Conservation (phyloP, 1,140 invertebrate species). For the Caenorhabditis tropicalis region DNA sequence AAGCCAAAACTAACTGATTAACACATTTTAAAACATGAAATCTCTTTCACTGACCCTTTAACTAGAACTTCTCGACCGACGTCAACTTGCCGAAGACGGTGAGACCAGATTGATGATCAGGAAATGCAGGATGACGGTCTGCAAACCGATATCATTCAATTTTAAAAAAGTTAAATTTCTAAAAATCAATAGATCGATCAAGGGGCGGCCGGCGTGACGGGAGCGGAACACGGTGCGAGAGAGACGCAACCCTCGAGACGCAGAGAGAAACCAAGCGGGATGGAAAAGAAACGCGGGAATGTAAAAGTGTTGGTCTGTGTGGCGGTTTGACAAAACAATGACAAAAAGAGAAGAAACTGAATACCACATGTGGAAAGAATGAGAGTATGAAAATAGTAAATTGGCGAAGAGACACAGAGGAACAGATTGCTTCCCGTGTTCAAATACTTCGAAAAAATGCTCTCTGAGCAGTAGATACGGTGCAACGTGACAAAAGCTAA, state of each 20-base stretch:
- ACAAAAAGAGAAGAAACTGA: constrained; percentile 50
- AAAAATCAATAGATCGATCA: not conserved
- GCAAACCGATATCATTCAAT: not conserved
- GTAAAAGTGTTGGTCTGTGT: constrained; percentile 47
- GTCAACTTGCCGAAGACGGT: not conserved
- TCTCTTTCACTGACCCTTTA: not conserved
- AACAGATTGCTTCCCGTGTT: constrained; percentile 42
- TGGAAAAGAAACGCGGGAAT: constrained; percentile 31
- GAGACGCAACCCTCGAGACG: not conserved
- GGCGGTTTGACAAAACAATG: constrained; percentile 31
- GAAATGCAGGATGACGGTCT: not conserved
- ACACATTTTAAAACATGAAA: too few species aligned
- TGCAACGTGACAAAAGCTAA: constrained; percentile 38
- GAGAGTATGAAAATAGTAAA: constrained; percentile 30
- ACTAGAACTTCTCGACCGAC: not conserved
- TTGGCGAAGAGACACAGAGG: constrained; percentile 9
- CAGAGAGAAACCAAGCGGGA: constrained; percentile 36
- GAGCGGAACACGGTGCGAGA: constrained; percentile 5
- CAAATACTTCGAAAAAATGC: constrained; percentile 7
- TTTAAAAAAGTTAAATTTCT: not conserved
- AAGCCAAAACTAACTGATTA: too few species aligned
- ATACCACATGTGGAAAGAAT: constrained; percentile 34
- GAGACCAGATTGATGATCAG: not conserved
- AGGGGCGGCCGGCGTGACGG: not conserved
- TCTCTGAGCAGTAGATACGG: not conserved